phyloP scores from a whole-genome alignment of 2,888 invertebrate genomes.

The Uropetala carovei region DNA sequence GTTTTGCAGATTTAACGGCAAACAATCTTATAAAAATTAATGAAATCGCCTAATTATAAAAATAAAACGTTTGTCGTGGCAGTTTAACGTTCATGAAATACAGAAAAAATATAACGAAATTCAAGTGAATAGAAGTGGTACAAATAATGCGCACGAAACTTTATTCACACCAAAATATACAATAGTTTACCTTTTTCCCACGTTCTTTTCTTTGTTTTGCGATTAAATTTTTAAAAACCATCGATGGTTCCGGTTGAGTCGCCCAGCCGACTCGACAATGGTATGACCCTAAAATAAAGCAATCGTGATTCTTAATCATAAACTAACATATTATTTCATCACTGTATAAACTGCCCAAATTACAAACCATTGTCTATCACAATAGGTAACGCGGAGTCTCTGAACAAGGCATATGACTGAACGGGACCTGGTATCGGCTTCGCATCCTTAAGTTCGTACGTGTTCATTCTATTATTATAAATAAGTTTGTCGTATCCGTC shows the following conservation, averaged over 20 bases:
- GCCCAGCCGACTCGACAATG: constrained; percentile 95
- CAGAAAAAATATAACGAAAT: background rate
- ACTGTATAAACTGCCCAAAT: constrained; percentile 29
- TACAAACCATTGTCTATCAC: constrained; percentile 92
- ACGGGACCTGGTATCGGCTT: constrained; percentile 85
- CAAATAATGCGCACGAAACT: background rate
- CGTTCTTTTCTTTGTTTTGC: constrained; percentile 93
- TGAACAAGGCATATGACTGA: constrained; percentile 81
- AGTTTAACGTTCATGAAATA: background rate
- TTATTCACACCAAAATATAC: constrained; percentile 10
- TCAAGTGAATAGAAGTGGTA: background rate
- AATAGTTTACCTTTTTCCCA: constrained; percentile 80
- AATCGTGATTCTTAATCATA: constrained; percentile 30
- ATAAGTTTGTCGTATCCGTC: too few species aligned
- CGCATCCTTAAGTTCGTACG: constrained; percentile 84
- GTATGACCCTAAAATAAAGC: constrained; percentile 82
- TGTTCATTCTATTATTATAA: constrained; percentile 75
- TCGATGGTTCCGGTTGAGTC: constrained; percentile 83
- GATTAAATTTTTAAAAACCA: constrained; percentile 92
- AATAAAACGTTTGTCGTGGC: too few species aligned
- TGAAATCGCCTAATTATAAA: too few species aligned
- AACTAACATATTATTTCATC: constrained; percentile 64
- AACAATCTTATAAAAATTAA: too few species aligned
- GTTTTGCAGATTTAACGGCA: too few species aligned
- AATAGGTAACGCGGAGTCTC: constrained; percentile 83